Evolutionary conservation across 2,888 invertebrate genomes (phyloP).

Genomic region (Troides aeacus): DNA sequence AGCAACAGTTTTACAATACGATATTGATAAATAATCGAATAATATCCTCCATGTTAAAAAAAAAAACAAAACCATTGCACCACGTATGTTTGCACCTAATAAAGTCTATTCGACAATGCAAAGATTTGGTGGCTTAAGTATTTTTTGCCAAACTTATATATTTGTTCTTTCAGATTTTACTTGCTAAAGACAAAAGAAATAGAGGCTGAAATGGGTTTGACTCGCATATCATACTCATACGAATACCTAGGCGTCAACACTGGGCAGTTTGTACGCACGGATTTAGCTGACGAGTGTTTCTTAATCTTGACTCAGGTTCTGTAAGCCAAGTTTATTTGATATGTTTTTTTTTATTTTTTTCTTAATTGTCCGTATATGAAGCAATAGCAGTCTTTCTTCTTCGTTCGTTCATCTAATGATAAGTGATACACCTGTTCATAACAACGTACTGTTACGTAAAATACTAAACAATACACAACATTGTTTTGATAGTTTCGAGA

Average conservation of each 20-base stretch:
- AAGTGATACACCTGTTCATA: too few relatives aligned
- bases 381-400: background rate
- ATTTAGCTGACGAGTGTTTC: slow-evolving; percentile 98
- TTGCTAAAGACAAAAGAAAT: slow-evolving; percentile 81
- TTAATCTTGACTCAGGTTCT: slow-evolving; percentile 94
- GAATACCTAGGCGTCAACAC: slow-evolving; percentile 98
- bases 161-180: slow-evolving; percentile 82
- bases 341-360: background rate
- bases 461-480: too few relatives aligned
- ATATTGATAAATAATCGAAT: too few relatives aligned
- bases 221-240: slow-evolving; percentile 96
- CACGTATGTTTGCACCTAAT: background rate
- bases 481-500: too few relatives aligned
- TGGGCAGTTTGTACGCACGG: slow-evolving; percentile 96
- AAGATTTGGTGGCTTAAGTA: background rate
- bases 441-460: too few relatives aligned
- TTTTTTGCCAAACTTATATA: background rate
- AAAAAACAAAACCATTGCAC: too few relatives aligned
- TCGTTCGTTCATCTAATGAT: too few relatives aligned
- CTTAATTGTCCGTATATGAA: background rate
- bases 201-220: slow-evolving; percentile 93
- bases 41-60: too few relatives aligned
- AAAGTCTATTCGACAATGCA: background rate
- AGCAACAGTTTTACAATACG: too few relatives aligned
- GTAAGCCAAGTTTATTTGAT: background rate